Conservation (phyloP, 23 tunicate genomes). For the Trididemnum clinides region DNA sequence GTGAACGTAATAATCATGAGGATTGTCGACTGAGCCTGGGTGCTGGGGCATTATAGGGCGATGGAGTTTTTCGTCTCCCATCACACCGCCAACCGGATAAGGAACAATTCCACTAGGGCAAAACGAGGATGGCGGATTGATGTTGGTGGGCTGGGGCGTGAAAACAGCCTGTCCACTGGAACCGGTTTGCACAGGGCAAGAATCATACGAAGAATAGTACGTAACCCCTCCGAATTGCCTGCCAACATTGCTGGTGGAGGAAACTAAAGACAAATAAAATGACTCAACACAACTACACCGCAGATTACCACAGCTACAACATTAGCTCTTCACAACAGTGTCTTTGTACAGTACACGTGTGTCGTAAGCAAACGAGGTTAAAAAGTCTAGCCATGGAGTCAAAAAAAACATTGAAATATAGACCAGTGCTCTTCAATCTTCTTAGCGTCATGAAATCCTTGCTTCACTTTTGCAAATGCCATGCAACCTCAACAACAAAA, state of each 20-base stretch:
- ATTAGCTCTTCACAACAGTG: no score
- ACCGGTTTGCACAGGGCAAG: not conserved
- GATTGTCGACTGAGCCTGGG: not conserved
- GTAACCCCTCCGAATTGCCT: not conserved
- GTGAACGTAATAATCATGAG: not conserved
- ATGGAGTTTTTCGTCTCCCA: not conserved
- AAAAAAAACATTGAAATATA: no score
- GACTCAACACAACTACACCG: no score
- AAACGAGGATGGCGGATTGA: not conserved
- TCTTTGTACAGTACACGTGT: no score
- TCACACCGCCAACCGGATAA: not conserved
- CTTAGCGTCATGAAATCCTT: no score
- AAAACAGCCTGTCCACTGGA: constrained; percentile 6
- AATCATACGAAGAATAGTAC: not conserved
- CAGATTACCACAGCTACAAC: no score
- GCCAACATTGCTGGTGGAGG: constrained; percentile 9
- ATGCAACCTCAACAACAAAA: no score
- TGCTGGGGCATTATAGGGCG: not conserved
- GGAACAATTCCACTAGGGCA: constrained; percentile 18
- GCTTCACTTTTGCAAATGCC: no score
- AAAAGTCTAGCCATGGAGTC: no score
- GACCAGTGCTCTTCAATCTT: no score
- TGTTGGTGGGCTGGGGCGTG: not conserved
- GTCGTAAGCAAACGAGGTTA: no score
- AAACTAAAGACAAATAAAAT: no score